Percentiles rank a stretch among this genome's conserved stretches.
phyloP scores from a whole-genome alignment of 1,140 invertebrate genomes.

The Coboldia fuscipes region DNA sequence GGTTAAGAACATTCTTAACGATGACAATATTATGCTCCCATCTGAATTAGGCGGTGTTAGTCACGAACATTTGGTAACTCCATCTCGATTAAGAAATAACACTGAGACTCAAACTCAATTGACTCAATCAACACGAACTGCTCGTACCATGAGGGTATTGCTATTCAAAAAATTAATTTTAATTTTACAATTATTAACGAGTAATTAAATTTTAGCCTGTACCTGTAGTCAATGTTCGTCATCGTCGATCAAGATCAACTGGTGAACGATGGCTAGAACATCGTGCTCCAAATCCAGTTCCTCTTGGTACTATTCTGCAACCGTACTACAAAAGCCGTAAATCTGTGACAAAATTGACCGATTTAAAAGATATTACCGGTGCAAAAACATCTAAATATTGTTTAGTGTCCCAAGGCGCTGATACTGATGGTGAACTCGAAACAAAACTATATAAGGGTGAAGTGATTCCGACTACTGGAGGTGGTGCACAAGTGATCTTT shows the following conservation, averaged over 20 bases:
- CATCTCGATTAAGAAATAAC: no score
- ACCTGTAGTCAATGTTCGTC: slow-evolving; percentile 45
- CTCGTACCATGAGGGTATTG: slow-evolving; percentile 11
- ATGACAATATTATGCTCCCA: slow-evolving; percentile 10
- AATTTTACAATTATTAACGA: no score
- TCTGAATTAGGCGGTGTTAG: slow-evolving; percentile 13
- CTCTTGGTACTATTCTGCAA: slow-evolving; percentile 70
- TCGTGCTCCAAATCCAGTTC: slow-evolving; percentile 44
- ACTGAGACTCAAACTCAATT: no score
- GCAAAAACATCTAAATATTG: slow-evolving; percentile 71
- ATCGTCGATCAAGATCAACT: slow-evolving; percentile 56
- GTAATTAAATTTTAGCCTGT: slow-evolving; percentile 25
- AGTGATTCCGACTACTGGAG: slow-evolving; percentile 75
- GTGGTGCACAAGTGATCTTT: slow-evolving; percentile 88
- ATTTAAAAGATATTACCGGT: slow-evolving; percentile 45
- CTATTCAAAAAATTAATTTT: background rate
- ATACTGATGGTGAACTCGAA: slow-evolving; percentile 77
- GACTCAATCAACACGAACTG: no score
- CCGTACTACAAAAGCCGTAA: slow-evolving; percentile 62
- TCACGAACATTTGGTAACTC: slow-evolving; percentile 13
- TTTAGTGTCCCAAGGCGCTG: slow-evolving; percentile 74
- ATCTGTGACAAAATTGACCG: slow-evolving; percentile 58
- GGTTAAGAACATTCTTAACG: slow-evolving; percentile 21
- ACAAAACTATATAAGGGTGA: slow-evolving; percentile 88
- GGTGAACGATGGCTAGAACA: slow-evolving; percentile 81